These are phyloP conservation scores for Sebastes glaucus DNA, from an alignment of 2,797 vertebrate species.

Conservation along the genomic window DNA sequence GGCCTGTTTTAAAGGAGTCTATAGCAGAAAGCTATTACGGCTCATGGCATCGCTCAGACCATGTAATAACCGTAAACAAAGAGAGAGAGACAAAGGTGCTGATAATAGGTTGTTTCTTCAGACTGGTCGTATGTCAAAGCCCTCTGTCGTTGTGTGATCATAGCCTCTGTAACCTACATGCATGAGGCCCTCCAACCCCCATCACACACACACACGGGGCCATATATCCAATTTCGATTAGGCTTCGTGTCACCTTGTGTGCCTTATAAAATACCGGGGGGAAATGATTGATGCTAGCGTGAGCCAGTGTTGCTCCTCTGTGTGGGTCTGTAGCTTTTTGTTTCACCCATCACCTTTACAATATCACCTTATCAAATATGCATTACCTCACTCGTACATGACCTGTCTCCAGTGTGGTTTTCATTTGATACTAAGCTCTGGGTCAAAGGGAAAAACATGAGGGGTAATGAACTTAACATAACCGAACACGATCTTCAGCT, in stretches of 20 bases:
- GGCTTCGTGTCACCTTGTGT: conserved; percentile 43
- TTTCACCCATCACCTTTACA: conserved; percentile 45
- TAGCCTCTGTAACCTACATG: conserved; percentile 31
- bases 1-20: conserved; percentile 9
- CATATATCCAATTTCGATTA: conserved; percentile 59
- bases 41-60: conserved; percentile 5
- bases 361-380: conserved; percentile 66
- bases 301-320: conserved; percentile 12
- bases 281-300: conserved; percentile 37
- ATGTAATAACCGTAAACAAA: conserved; percentile 31
- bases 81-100: conserved; percentile 23
- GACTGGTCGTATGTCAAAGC: conserved; percentile 41
- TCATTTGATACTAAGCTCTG: conserved; percentile 15
- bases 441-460: conserved; percentile 33
- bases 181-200: not conserved
- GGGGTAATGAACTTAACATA: conserved; percentile 16
- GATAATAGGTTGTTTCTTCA: conserved; percentile 24
- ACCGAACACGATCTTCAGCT: not conserved
- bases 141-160: conserved; percentile 22
- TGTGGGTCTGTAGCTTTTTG: conserved; percentile 37
- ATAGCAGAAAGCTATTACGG: conserved; percentile 30
- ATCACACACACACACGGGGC: not conserved
- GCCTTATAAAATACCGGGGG: conserved; percentile 21
- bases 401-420: conserved; percentile 8
- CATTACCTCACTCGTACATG: conserved; percentile 38